Evolutionary conservation across 2,888 invertebrate species (phyloP).

Genomic region (Trichopria drosophilae): DNA sequence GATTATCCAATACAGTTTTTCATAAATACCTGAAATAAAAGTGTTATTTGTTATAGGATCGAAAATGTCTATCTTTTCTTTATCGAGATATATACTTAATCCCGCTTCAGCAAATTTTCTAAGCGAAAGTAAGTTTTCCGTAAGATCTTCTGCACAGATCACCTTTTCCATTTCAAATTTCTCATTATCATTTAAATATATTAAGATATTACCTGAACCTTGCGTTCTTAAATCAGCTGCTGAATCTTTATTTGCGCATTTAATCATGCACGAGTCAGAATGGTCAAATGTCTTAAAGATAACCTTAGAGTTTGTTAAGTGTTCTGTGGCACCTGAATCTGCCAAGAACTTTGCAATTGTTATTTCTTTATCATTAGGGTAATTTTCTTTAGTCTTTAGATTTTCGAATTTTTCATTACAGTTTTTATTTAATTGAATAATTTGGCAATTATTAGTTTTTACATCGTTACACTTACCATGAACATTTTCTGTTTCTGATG

Average conservation of each 20-base stretch:
- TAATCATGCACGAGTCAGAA: neutral
- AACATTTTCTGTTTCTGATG: no score
- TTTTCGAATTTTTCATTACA: neutral
- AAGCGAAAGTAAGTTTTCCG: constrained; percentile 24
- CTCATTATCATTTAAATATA: neutral
- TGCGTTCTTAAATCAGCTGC: constrained; percentile 9
- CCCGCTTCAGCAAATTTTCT: constrained; percentile 22
- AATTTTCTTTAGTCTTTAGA: neutral
- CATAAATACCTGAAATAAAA: constrained; percentile 1
- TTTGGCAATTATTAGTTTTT: no score
- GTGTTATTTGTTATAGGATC: constrained; percentile 9
- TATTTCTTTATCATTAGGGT: neutral
- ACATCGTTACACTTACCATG: no score
- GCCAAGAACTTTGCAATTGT: constrained; percentile 1
- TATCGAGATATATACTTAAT: constrained; percentile 11
- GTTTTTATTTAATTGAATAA: neutral
- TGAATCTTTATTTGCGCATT: constrained; percentile 10
- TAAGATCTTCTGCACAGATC: neutral
- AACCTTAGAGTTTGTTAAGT: constrained; percentile 6
- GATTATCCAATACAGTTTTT: constrained; percentile 6
- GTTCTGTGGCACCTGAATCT: constrained; percentile 17
- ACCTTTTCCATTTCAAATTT: constrained; percentile 2
- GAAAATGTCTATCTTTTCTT: constrained; percentile 11
- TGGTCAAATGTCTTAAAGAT: neutral
- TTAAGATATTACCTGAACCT: neutral